phyloP scores from a whole-genome alignment of 2,113 vertebrate species.

The Oreocharis arfaki region DNA sequence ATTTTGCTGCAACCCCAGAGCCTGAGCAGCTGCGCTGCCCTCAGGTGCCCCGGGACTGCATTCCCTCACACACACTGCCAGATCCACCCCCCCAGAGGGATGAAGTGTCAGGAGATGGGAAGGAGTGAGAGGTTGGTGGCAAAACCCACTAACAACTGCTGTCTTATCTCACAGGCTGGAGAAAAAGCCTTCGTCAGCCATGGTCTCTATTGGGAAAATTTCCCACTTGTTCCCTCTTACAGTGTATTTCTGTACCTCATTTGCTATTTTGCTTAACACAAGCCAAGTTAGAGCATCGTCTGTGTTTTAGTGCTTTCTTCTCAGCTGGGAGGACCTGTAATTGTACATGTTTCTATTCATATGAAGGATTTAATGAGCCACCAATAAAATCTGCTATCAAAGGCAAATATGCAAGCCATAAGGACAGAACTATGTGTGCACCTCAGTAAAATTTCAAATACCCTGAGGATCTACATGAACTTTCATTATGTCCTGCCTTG shows the following conservation, averaged over 20 bases:
- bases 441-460: not conserved
- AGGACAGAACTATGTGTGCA: not conserved
- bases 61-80: rapidly evolving
- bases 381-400: not conserved
- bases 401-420: not conserved
- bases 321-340: not conserved
- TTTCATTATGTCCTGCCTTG: not conserved
- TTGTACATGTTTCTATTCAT: not conserved
- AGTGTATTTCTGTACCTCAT: not conserved
- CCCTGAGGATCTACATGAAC: not conserved
- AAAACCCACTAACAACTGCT: not conserved
- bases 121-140: rapidly evolving
- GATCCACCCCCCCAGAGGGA: not conserved
- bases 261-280: not conserved
- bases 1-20: not conserved
- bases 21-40: not conserved
- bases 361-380: not conserved
- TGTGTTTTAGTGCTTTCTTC: not conserved
- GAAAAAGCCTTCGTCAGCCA: not conserved
- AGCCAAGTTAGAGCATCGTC: not conserved
- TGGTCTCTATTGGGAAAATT: not conserved
- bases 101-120: not conserved
- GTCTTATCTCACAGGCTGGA: not conserved
- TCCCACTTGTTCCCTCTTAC: not conserved
- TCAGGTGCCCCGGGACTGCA: rapidly evolving